Evolutionary conservation across 2,888 invertebrate species (phyloP), one percentile per base, ranked within the genome.

Genomic region (Thysanoteuthis rhombus): DNA sequence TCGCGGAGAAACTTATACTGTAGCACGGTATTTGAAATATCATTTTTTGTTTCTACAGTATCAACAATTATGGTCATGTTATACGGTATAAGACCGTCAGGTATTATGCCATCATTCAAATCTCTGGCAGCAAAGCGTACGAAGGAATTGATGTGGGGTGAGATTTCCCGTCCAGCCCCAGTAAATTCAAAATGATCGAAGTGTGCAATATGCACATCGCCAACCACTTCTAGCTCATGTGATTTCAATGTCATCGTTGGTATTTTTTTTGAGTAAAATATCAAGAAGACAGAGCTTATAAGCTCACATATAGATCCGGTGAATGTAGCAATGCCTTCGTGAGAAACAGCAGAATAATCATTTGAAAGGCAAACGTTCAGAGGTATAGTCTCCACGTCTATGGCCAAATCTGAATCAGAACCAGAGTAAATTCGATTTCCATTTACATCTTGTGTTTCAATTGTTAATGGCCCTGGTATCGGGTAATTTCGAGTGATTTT

Each of bases 341-440:
- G 8, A 6, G 22, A 39, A 8, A 16, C 1, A 28, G 8, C 8
- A 28, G 91, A 22, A 89, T 90, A 42, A 40, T 90, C 90, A 28
- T 6, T 38, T 90, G 90, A 39, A 90, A 90, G 90, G 19, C 90
- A 90, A 8, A 16, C 32, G 38, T 39, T 19, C 5, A 22, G 22
- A 22, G 90, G 90, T 10, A 3, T 39, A 5, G 90, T 39, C 28
- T 39, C 22, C 25, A 90, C 28, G 32, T 40, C 12, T 3, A 90
- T 1, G 38, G 38, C 2, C 39, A 95, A 45, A 38, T 92, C 94
- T 28, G 95, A 94, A 93, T 95, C 95, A 38, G 91, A 91, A 39
- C 95, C 95, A 93, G 95, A 95, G 91, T 94, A 95, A 45, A 95
- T 94, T 93, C 95, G 94, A 42, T 93, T 93, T 22, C 93, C 94